Conservation (phyloP, 2,113 vertebrate genomes). For the Ptilorrhoa leucosticta region DNA sequence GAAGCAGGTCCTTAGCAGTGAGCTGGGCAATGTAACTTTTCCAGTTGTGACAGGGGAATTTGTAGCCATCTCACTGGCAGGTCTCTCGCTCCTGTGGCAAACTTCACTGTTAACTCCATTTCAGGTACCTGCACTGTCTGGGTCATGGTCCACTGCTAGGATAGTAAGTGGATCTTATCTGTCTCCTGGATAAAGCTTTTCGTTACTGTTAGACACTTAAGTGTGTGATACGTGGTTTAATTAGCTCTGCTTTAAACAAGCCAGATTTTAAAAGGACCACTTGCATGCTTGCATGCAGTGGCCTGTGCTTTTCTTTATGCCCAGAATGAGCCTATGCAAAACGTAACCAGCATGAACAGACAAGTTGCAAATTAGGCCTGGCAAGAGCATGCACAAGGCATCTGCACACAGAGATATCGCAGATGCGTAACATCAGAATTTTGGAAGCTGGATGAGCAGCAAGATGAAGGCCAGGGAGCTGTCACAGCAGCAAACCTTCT, state of each 20-base stretch:
- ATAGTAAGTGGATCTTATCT: not conserved
- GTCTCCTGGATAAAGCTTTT: not conserved
- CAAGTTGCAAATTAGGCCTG: slow-evolving; percentile 1
- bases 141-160: not conserved
- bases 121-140: not conserved
- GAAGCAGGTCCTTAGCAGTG: not conserved
- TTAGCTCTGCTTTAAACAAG: not conserved
- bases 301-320: not conserved
- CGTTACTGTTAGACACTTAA: not conserved
- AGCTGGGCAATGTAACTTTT: not conserved
- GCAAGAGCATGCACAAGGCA: not conserved
- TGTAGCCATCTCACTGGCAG: not conserved
- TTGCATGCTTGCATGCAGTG: not conserved
- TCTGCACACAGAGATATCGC: not conserved
- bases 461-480: not conserved
- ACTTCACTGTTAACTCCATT: not conserved
- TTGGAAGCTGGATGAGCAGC: not conserved
- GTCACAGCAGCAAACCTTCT: not conserved
- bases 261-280: not conserved
- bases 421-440: not conserved
- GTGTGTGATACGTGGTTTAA: not conserved
- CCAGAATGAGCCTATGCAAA: not conserved
- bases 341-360: not conserved
- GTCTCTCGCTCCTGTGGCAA: not conserved
- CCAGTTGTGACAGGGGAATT: not conserved